These are phyloP conservation scores for Erannis defoliaria DNA, from an alignment of 2,888 invertebrate species.

Conservation along the genomic window DNA sequence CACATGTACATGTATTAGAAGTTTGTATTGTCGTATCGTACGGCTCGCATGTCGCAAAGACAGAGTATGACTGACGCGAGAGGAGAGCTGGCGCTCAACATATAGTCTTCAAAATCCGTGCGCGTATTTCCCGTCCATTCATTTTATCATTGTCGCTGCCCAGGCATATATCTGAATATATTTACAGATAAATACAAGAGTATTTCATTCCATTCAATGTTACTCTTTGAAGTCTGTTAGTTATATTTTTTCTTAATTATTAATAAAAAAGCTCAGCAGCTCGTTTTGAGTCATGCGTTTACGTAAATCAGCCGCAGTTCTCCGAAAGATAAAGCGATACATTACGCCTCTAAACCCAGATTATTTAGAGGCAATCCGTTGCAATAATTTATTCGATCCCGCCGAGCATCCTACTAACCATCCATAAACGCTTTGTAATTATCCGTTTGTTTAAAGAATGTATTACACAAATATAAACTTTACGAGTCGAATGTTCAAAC, in stretches of 20 bases:
- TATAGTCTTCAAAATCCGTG: no score
- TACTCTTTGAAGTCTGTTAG: constrained; percentile 10
- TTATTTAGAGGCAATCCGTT: constrained; percentile 63
- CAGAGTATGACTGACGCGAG: no score
- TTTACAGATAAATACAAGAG: neutral
- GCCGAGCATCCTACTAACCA: constrained; percentile 62
- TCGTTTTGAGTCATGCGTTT: constrained; percentile 38
- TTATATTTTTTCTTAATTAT: constrained; percentile 16
- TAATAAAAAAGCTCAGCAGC: constrained; percentile 11
- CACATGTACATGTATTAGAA: no score
- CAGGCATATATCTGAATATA: no score
- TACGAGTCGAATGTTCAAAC: constrained; percentile 76
- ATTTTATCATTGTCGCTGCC: no score
- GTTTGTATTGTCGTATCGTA: no score
- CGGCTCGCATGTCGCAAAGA: no score
- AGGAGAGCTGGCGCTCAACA: no score
- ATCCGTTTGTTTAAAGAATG: constrained; percentile 82
- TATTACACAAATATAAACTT: constrained; percentile 84
- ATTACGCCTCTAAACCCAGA: constrained; percentile 55
- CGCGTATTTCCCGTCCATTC: no score
- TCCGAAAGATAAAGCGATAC: constrained; percentile 45
- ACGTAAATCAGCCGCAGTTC: constrained; percentile 44
- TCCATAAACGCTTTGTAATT: constrained; percentile 77
- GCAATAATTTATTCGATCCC: constrained; percentile 69
- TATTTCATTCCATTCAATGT: neutral